Evolutionary conservation across 2,797 vertebrate genomes (phyloP), one percentile per base, ranked within the genome.

Genomic region (Protonibea diacanthus): DNA sequence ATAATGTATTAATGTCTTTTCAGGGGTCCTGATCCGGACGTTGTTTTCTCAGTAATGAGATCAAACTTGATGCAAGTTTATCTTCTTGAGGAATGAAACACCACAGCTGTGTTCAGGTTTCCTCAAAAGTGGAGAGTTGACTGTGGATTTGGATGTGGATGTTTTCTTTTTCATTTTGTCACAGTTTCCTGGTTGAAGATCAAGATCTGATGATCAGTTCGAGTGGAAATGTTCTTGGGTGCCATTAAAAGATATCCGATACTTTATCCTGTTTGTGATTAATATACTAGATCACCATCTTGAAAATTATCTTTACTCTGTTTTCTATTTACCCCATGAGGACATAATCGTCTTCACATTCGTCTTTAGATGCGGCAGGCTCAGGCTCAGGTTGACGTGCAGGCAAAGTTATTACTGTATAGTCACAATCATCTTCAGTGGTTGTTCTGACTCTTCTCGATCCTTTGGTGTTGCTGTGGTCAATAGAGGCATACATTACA

Each of bases 291-390:
- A 71, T 38, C 47, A n/a, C 3, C n/a, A 12, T 61, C 45, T 53
- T 52, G 1, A 13, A 44, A 18, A 27, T 6, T 2, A 61, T 20
- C 6, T 56, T 21, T 62, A 47, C 21, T 70, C 8, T 60, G 63
- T 3, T 17, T 55, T 56, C 21, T 14, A 1, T 67, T 94, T 68
- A 96, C 2, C 64, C 86, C 94, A 96, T 95, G 0, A 92, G 82
- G 0, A 95, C 93, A 70, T 95, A 96, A 77, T 96, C 95, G 2
- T 95, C 92, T 23, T 87, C 62, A 67, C 85, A 78, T 23, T 94
- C 94, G 0, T 93, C 92, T 42, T 51, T 88, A 13, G 73, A 76
- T 3, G 88, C 83, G 49, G 25, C 25, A 2, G 7, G 0, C 5
- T 78, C 76, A 1, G 90, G 67, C 2, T 38, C 48, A 23, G 56